Evolutionary conservation across 2,113 vertebrate species (phyloP).

Genomic region (Lasiurus cinereus): DNA sequence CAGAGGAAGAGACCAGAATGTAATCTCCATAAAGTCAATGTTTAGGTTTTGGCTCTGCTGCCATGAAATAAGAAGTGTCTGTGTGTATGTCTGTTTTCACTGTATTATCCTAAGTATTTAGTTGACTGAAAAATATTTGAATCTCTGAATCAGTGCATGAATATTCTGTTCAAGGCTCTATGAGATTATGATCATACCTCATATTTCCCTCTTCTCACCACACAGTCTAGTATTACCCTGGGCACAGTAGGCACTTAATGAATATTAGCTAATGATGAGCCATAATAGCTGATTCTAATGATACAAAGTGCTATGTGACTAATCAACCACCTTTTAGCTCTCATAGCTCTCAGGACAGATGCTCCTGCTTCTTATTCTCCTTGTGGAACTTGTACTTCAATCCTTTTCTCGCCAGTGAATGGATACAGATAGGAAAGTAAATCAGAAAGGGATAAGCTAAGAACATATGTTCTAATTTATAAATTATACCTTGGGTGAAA

Average conservation of each 20-base stretch:
- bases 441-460: background rate
- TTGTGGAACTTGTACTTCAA: background rate
- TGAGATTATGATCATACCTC: background rate
- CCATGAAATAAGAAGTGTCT: too few relatives aligned
- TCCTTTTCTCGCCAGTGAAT: background rate
- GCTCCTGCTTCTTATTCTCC: background rate
- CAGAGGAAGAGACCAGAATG: background rate
- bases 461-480: background rate
- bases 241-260: background rate
- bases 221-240: background rate
- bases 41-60: too few relatives aligned
- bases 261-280: background rate
- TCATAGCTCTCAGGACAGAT: background rate
- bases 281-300: background rate
- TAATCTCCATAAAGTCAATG: background rate
- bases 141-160: background rate
- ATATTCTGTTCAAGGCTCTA: background rate
- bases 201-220: background rate
- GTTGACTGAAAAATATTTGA: slow-evolving; percentile 6
- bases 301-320: background rate
- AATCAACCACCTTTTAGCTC: background rate
- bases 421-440: background rate
- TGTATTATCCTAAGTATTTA: background rate
- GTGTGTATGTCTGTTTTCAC: background rate
- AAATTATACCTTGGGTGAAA: background rate